Base-by-base conservation (phyloP, 1,140 invertebrate species). In the Lerema accius region DNA sequence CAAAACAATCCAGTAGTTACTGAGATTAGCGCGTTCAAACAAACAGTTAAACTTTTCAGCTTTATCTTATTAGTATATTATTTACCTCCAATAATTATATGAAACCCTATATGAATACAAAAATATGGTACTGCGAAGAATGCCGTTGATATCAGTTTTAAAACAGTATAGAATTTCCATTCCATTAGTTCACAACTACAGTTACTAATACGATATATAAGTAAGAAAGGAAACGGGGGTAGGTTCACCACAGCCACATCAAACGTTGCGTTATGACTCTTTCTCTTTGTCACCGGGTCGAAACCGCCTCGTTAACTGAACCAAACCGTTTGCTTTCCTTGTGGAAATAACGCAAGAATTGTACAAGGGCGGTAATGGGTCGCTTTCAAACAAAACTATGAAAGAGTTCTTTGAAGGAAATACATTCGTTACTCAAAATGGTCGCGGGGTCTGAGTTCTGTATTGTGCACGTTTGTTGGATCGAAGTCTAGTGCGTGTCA, bases 131-230 rank as follows among this genome's bases (percentile, higher is more conserved):
- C n/a, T n/a, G n/a, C n/a, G n/a, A n/a, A n/a, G n/a, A n/a, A n/a
- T n/a, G n/a, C n/a, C n/a, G n/a, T n/a, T n/a, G n/a, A n/a, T n/a
- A n/a, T n/a, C n/a, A n/a, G n/a, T n/a, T n/a, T n/a, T n/a, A n/a
- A n/a, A n/a, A n/a, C n/a, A n/a, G n/a, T n/a, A n/a, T n/a, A n/a
- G n/a, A n/a, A n/a, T n/a, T n/a, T n/a, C n/a, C n/a, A n/a, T n/a
- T n/a, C n/a, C n/a, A n/a, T n/a, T n/a, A n/a, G n/a, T n/a, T n/a
- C n/a, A n/a, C n/a, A n/a, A n/a, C n/a, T n/a, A n/a, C n/a, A n/a
- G n/a, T n/a, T n/a, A 82, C 81, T 77, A 84, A 82, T 84, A 82
- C 73, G 35, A 75, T 66, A 77, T 78, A 84, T 76, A 84, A 82
- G 2, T 3, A 5, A 80, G 69, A 67, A 67, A 55, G 70, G 63